Percentiles rank a stretch among this genome's conserved stretches.
Evolutionary conservation across 2,113 vertebrate species (phyloP).

Genomic region (Narcine bancroftii): DNA sequence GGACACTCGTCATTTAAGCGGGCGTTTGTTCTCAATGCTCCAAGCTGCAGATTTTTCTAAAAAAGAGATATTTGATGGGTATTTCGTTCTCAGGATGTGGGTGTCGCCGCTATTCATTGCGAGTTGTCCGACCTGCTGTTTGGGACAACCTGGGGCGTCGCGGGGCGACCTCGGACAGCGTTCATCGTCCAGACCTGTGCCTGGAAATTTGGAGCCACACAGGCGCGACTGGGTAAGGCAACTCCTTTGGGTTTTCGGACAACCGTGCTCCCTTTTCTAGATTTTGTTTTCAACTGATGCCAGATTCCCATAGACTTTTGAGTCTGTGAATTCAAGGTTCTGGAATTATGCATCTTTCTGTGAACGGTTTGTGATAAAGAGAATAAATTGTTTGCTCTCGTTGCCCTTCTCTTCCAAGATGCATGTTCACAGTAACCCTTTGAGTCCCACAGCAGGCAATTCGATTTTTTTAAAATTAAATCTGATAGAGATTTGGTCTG

Average conservation of each 20-base stretch:
- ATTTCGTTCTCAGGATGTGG: not conserved
- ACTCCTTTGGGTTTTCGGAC: not conserved
- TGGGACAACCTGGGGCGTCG: not conserved
- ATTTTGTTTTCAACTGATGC: not conserved
- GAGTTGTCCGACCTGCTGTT: not conserved
- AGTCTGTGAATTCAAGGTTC: not conserved
- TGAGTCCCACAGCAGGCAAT: not conserved
- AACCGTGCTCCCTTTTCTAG: not conserved
- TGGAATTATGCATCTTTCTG: not conserved
- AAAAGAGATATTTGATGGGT: not conserved
- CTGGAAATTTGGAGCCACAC: no score
- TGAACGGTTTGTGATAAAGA: not conserved
- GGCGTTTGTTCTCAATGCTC: no score
- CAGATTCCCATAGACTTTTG: not conserved
- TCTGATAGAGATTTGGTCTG: not conserved
- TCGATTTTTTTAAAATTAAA: not conserved
- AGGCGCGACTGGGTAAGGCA: not conserved
- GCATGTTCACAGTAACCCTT: not conserved
- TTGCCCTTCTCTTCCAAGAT: no score
- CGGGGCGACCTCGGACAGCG: not conserved
- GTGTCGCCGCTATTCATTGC: not conserved
- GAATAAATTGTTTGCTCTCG: not conserved
- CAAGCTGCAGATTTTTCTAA: not conserved
- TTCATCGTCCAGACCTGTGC: not conserved
- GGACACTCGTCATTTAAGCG: not conserved